Base-by-base conservation (phyloP, 2,888 invertebrate genomes). In the Drosophila kokeensis region DNA sequence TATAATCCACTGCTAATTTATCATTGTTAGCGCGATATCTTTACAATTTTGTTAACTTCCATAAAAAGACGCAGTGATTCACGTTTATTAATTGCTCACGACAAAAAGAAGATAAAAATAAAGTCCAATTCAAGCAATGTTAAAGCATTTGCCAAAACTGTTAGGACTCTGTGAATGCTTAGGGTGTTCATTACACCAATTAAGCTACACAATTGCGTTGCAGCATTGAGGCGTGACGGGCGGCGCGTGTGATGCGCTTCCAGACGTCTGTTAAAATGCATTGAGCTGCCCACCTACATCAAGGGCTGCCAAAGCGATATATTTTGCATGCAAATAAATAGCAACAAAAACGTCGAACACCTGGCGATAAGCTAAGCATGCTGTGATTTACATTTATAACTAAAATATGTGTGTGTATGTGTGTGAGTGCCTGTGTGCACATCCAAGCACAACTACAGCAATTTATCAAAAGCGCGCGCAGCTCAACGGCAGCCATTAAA, bases 191-290 rank as follows among this genome's bases (percentile, higher is more conserved):
- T 30, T 32, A 32, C 34, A 79, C 62, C 70, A 81, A 85, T 67
- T 74, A 49, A 67, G 29, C 29, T 32, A 32, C 38, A 49, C 60
- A 61, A 68, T 21, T 52, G 45, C 42, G 61, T 40, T 27, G 21
- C 54, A 29, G 71, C 80, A 82, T 73, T 87, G 73, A 74, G 45
- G 88, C 69, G 85, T 84, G 81, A 74, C 52, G 81, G 68, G 79
- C 71, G 59, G 79, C 68, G 50, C 38, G 15, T 34, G 53, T 5
- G 61, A 59, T 57, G 50, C 36, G 49, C 59, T 74, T 58, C 38
- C 58, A 62, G 53, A 54, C 38, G 49, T 29, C 54, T 38, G 30
- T 30, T 36, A 64, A 64, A 69, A 65, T 65, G 68, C 74, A 83
- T 70, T 81, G 59, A 72, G 60, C 70, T 78, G 74, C 76, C 21